Evolutionary conservation across 1,140 invertebrate genomes (phyloP).

Genomic region (Drosophila kepulauana): DNA sequence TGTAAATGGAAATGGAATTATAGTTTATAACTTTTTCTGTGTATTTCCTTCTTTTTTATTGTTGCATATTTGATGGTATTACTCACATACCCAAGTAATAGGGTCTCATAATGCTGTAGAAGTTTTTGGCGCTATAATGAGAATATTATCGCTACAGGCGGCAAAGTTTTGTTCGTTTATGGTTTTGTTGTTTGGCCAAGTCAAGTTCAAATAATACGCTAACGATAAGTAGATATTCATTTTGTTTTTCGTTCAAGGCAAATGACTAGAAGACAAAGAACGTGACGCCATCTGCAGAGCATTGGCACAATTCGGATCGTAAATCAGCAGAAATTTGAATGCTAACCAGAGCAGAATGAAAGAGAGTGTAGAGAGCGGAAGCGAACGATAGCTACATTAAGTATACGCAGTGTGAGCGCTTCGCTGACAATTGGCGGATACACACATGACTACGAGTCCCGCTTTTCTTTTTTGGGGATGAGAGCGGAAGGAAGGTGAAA

Average conservation of each 20-base stretch:
- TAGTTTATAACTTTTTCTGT: too few relatives aligned
- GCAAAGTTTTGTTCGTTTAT: constrained; percentile 6
- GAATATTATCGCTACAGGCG: constrained; percentile 20
- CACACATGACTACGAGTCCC: neutral
- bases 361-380: neutral
- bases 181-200: constrained; percentile 8
- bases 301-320: constrained; percentile 19
- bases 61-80: too few relatives aligned
- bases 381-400: constrained; percentile 14
- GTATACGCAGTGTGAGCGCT: constrained; percentile 31
- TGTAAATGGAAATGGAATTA: too few relatives aligned
- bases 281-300: constrained; percentile 40
- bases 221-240: constrained; percentile 22
- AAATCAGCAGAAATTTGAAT: constrained; percentile 46
- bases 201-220: constrained; percentile 22
- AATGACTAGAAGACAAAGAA: constrained; percentile 14
- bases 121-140: neutral
- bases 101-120: neutral
- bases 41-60: too few relatives aligned
- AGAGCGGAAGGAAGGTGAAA: neutral
- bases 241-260: constrained; percentile 4
- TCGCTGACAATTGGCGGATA: constrained; percentile 12
- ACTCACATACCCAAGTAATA: neutral
- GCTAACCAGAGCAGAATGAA: neutral
- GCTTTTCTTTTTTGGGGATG: neutral